Evolutionary conservation across 37 sponge, comb jelly and placozoan species (phyloP), one percentile per base, ranked within the genome.

Genomic region (Tethya wilhelma): DNA sequence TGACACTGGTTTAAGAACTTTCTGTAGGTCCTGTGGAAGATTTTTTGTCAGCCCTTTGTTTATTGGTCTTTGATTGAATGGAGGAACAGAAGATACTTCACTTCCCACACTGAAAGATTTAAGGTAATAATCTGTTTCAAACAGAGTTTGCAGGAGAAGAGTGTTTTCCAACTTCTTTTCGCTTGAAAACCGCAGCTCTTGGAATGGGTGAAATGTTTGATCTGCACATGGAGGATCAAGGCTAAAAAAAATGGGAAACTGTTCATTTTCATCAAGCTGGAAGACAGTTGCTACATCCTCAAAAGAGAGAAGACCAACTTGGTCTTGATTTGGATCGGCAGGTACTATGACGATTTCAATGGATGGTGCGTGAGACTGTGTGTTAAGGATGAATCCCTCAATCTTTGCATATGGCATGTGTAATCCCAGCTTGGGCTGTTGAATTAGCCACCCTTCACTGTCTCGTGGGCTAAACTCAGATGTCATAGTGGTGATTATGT

Each of bases 51-150:
- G 73, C 2, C 82, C 71, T 20, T 80, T 73, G 4, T 20, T 30
- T 59, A 40, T 38, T 20, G 85, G 62, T 42, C 86, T 44, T 46
- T 90, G 90, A 0, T 79, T 77, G 66, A 90, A 90, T 29, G 90
- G 90, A 23, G 90, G 85, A 0, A 34, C 66, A 5, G 90, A 43
- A 8, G 90, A 90, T 1, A 90, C 73, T 3, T 90, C 90, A 2
- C 81, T 41, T 23, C 90, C 90, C 42, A 90, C 82, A 75, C 84
- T 84, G 79, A 90, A 90, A 29, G 81, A 75, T 32, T 90, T 90
- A 62, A 90, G 11, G 1, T 85, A 76, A 38, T 90, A 90, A 40
- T 90, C 90, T 14, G 90, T 69, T 57, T 90, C 85, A 73, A 90
- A 79, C 77, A 90, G 22, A 22, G 90, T 80, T 22, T 90, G 85